Base-by-base conservation (phyloP, 2,113 vertebrate species). In the Caracal caracal region DNA sequence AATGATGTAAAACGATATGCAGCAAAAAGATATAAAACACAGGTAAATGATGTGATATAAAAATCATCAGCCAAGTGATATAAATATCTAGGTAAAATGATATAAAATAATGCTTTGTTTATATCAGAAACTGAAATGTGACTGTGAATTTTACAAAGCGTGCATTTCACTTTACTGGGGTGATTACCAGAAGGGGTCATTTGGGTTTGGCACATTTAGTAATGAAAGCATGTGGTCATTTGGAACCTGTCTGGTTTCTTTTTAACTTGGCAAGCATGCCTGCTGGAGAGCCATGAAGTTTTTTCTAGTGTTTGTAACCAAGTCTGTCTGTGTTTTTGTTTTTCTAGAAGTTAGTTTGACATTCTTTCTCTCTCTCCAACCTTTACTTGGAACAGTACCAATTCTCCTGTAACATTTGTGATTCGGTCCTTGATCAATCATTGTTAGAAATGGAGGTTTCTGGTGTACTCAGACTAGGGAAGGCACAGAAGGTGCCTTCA, bases 201-300 rank as follows among this genome's bases (percentile, higher is more conserved):
- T 73, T 88, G 63, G 43, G n/a, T 11, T 83, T n/a, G 76, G 84
- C 30, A 11, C 56, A 68, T 61, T 68, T 30, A 61, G 2, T 40
- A n/a, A 61, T n/a, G 47, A 61, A 93, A 59, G 43, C 15, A 7
- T 56, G 24, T 83, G 70, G 47, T 66, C 63, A 80, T 65, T 20
- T 61, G 79, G 66, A 95, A 78, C 73, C 37, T 61, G 91, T 66
- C 80, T 86, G 49, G 93, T 78, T 95, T 90, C 91, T 95, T 86
- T 96, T 89, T 89, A 79, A 92, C 75, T 88, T 94, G 84, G 37
- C 33, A 61, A 40, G 63, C 59, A 16, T 22, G 37, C n/a, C 78
- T 73, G 47, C 59, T 49, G 1, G 17, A 61, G 35, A 90, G 66
- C 43, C 75, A 6, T 75, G 90, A 1, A 2, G 40, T 49, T 96